Evolutionary conservation across 2,797 vertebrate genomes (phyloP).

Genomic region (Megalops cyprinoides): DNA sequence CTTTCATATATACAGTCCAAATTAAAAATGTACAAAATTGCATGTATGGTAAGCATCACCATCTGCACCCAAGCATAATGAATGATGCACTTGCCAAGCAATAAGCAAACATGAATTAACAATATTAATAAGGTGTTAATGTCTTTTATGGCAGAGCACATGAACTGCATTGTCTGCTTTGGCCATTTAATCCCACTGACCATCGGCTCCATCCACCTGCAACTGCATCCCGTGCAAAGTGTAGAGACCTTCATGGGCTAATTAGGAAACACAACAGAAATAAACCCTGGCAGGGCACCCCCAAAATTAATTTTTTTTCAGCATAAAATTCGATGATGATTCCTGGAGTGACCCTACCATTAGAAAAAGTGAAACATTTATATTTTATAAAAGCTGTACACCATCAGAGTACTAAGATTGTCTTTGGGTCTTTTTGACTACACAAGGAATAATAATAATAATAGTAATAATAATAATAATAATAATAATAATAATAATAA

Average conservation of each 20-base stretch:
- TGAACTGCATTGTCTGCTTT: neutral
- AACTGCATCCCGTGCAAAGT: slow-evolving; percentile 67
- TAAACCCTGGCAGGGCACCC: slow-evolving; percentile 83
- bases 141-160: slow-evolving; percentile 30
- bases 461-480: too few species aligned
- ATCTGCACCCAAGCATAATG: neutral
- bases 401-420: too few species aligned
- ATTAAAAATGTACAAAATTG: too few species aligned
- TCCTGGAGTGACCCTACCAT: too few species aligned
- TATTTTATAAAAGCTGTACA: too few species aligned
- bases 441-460: too few species aligned
- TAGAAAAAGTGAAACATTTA: too few species aligned
- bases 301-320: too few species aligned
- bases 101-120: slow-evolving; percentile 21
- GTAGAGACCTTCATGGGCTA: slow-evolving; percentile 77
- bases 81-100: neutral
- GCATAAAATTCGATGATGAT: too few species aligned
- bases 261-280: slow-evolving; percentile 84
- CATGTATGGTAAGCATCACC: neutral
- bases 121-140: slow-evolving; percentile 22
- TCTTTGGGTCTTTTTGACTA: too few species aligned
- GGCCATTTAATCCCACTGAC: slow-evolving; percentile 35
- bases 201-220: slow-evolving; percentile 40
- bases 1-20: too few species aligned
- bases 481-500: too few species aligned